Evolutionary conservation across 2,113 vertebrate genomes (phyloP), one percentile per base, ranked within the genome.

Genomic region (Grammomys dolichurus): DNA sequence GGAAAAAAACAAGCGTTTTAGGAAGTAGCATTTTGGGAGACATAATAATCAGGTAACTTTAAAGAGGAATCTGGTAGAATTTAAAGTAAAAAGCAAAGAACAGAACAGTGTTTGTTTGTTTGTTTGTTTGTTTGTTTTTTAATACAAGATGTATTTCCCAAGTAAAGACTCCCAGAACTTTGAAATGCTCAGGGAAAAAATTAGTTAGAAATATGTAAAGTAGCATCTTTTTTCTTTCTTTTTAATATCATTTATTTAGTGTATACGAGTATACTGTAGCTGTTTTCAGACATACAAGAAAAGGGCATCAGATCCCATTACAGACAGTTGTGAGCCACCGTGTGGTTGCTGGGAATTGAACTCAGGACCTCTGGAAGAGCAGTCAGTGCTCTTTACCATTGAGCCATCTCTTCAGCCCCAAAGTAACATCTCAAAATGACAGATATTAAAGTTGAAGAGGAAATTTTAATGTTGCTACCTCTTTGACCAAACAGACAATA

Each of bases 81-180:
- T 92, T 93, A 81, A 94, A 94, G 48, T 91, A 58, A 94, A 93
- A 91, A 93, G 1, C 60, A 87, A 94, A 94, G 69, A 91, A 43
- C 8, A 75, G 89, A 96, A 95, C 40, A 54, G 24, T 43, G 5
- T 40, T 40, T 40, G 33, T 89, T 95, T 87, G 77, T 87, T 82
- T 86, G 43, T 43, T 24, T 26, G 33, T 89, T 95, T 87, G 77
- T 87, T 82, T 86, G 43, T 43, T 24, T 26, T 65, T 85, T 65
- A 96, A 60, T 94, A 73, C 93, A 95, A 91, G 3, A n/a, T 75
- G n/a, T 51, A n/a, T 9, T 46, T 69, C 11, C 92, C 67, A 87
- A 51, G 89, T 65, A 89, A 87, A 92, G 76, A 20, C 1, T n/a
- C 43, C 43, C 10, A 89, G 73, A 89, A 22, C 60, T 90, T 93